Conservation (phyloP, 2,797 vertebrate species). For the Astyanax mexicanus region DNA sequence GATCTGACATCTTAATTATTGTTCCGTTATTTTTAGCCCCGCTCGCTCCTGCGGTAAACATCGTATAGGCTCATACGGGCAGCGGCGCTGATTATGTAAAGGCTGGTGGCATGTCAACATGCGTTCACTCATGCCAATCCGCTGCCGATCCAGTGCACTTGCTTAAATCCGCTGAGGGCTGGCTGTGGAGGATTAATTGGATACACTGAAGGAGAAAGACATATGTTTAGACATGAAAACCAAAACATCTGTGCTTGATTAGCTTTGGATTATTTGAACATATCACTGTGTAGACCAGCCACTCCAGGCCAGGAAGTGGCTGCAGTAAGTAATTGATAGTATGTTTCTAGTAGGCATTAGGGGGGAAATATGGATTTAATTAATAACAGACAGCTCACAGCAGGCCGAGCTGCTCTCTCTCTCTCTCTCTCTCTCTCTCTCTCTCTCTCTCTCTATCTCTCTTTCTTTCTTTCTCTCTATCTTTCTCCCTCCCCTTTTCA, state of each 20-base stretch:
- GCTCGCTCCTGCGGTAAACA: not conserved
- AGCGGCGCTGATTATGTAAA: not conserved
- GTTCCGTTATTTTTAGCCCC: constrained; percentile 31
- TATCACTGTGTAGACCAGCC: constrained; percentile 26
- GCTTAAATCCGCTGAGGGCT: constrained; percentile 17
- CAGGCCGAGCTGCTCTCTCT: constrained; percentile 12
- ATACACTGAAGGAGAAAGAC: not conserved
- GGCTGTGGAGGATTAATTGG: constrained; percentile 26
- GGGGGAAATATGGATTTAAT: constrained; percentile 40
- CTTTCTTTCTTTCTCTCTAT: no score
- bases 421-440: no score
- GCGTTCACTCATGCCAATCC: not conserved
- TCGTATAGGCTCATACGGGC: not conserved
- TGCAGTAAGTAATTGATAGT: constrained; percentile 30
- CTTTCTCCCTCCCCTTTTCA: no score
- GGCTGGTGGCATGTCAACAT: not conserved
- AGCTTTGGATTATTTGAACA: constrained; percentile 43
- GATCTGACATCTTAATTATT: constrained; percentile 65
- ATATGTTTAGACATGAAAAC: constrained; percentile 13
- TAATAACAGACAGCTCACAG: constrained; percentile 36
- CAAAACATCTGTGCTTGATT: constrained; percentile 43
- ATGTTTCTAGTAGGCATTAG: constrained; percentile 20
- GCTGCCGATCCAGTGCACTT: not conserved
- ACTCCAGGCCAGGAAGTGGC: constrained; percentile 30
- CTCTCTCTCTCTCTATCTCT: no score